Evolutionary conservation across 2,113 vertebrate species (phyloP), one percentile per base, ranked within the genome.

Genomic region (Pollimyrus isidori): DNA sequence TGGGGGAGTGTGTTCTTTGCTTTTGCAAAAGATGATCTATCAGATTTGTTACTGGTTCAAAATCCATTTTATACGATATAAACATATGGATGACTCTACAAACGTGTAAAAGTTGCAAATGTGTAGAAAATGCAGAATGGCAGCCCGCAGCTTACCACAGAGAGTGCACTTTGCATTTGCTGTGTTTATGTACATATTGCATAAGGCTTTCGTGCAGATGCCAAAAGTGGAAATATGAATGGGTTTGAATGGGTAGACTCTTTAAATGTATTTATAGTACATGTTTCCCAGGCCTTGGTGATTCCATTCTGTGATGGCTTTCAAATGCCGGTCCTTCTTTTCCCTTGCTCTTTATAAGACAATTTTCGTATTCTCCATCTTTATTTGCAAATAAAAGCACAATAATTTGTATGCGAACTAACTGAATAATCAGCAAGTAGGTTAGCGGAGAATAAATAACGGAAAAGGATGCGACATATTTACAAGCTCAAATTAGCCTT

Each of bases 371-470:
- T 89, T 89, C 35, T 62, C 15, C 50, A 45, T 39, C 80, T 50
- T 89, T 26, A 89, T 89, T 89, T 89, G 80, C 88, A 89, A 82
- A 62, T 89, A 39, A 85, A 85, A 89, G 88, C 49, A 46, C 0
- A 52, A 84, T 89, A 84, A 89, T 84, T 85, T 84, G 88, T 62
- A 58, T 45, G 52, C 15, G 4, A 84, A 58, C 19, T 84, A 85
- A 89, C 7, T 85, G 35, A 89, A 89, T 89, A 84, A 89, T 84
- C 35, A 84, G 21, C 35, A 46, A 73, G 88, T 46, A 80, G 88
- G 88, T 56, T 80, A 52, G 88, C 10, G 4, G 17, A 73, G 88
- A 84, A 35, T 45, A 52, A 89, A 89, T 45, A 48, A 89, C 17
- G 53, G 46, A n/a, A 45, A 65, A 50, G 35, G 30, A 84, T 83